Percentiles rank a stretch among this genome's conserved stretches.
Evolutionary conservation across 2,113 vertebrate genomes (phyloP).

Genomic region (Apteryx mantelli): DNA sequence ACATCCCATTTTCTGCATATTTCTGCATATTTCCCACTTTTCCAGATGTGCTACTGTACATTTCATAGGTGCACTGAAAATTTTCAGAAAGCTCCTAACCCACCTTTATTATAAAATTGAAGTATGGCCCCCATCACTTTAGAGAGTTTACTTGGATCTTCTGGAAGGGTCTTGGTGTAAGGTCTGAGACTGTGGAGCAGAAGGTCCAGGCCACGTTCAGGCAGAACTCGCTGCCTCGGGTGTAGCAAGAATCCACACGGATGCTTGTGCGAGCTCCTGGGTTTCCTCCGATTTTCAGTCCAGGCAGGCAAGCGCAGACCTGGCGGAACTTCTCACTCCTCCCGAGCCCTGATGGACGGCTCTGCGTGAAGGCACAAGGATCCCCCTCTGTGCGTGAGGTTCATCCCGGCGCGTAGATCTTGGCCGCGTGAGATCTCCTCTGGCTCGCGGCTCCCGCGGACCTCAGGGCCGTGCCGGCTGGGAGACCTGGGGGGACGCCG

Average conservation of each 20-base stretch:
- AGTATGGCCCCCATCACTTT: accelerated
- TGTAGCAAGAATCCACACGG: background rate
- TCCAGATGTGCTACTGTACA: accelerated
- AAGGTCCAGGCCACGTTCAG: background rate
- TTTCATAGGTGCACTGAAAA: background rate
- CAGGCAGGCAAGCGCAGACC: background rate
- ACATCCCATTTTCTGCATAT: background rate
- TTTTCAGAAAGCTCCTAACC: background rate
- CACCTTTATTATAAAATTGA: accelerated
- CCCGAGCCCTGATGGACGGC: background rate
- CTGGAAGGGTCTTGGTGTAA: background rate
- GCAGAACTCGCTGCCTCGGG: background rate
- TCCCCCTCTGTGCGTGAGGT: background rate
- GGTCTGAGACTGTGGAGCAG: accelerated
- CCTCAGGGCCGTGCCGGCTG: no score
- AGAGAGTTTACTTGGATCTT: background rate
- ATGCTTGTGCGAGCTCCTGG: background rate
- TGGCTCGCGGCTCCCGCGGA: no score
- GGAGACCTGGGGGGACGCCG: no score
- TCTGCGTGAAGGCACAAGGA: background rate
- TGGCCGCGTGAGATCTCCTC: no score
- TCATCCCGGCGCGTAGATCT: no score
- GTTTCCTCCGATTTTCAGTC: background rate
- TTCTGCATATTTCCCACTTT: background rate
- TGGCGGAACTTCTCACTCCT: background rate